Conservation (phyloP, 2,797 vertebrate species). For the Moxostoma hubbsi region DNA sequence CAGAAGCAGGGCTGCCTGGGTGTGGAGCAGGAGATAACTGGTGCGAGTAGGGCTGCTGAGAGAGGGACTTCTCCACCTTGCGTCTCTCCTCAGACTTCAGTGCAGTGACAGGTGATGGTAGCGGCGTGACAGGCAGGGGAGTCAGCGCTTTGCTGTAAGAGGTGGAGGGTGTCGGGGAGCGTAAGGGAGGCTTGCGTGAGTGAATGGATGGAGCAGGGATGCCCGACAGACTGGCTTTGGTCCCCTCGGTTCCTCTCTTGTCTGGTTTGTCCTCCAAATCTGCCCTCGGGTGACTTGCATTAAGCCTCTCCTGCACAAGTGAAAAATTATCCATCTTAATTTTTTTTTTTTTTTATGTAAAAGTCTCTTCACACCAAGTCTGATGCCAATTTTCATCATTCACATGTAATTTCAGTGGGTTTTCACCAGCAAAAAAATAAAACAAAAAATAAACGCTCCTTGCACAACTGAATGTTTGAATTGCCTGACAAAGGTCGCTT, state of each 20-base stretch:
- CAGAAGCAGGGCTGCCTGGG: slow-evolving; percentile 80
- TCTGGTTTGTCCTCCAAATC: slow-evolving; percentile 89
- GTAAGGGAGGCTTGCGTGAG: slow-evolving; percentile 80
- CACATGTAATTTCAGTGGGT: too few species aligned
- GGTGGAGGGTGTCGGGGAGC: slow-evolving; percentile 79
- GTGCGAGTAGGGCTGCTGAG: slow-evolving; percentile 80
- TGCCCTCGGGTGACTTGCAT: slow-evolving; percentile 85
- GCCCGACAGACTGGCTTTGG: slow-evolving; percentile 80
- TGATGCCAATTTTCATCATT: too few species aligned
- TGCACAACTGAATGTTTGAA: too few species aligned
- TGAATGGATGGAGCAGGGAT: slow-evolving; percentile 76
- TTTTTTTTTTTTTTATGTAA: too few species aligned
- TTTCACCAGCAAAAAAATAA: too few species aligned
- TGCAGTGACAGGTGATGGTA: slow-evolving; percentile 80
- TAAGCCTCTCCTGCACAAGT: slow-evolving; percentile 87
- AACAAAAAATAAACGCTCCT: too few species aligned
- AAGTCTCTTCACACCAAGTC: too few species aligned
- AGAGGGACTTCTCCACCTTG: slow-evolving; percentile 80
- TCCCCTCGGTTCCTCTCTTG: slow-evolving; percentile 79
- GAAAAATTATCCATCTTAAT: background rate
- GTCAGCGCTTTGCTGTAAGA: slow-evolving; percentile 83
- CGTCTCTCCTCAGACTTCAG: slow-evolving; percentile 89
- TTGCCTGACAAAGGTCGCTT: too few species aligned
- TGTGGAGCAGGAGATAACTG: slow-evolving; percentile 82
- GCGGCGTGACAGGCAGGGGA: slow-evolving; percentile 78